These are phyloP conservation scores for Drosophila barbarae DNA, from an alignment of 2,888 invertebrate genomes.

Conservation along the genomic window DNA sequence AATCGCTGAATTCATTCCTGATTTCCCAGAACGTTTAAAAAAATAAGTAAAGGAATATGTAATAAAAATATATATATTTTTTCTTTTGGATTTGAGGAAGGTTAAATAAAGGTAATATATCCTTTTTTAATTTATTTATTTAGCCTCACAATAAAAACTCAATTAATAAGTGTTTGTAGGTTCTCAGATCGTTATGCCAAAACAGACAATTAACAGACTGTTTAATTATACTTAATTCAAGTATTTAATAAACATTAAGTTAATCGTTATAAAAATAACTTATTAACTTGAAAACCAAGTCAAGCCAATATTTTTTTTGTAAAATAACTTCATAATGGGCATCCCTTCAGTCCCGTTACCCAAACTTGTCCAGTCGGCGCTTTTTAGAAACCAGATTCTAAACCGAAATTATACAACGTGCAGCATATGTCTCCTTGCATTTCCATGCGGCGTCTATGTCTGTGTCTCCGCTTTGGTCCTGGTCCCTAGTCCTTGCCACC, in stretches of 20 bases:
- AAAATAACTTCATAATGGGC: background rate
- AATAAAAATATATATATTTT: no score
- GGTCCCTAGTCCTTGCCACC: constrained; percentile 4
- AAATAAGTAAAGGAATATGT: background rate
- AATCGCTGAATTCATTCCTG: background rate
- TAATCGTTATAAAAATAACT: no score
- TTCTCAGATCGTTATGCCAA: background rate
- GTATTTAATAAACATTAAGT: no score
- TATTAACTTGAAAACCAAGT: no score
- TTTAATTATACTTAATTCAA: no score
- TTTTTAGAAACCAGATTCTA: constrained; percentile 40
- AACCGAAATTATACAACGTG: constrained; percentile 55
- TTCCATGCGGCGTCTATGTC: constrained; percentile 53
- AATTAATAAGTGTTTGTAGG: no score
- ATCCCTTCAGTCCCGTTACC: background rate
- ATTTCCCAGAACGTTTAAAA: no score
- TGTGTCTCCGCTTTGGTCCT: constrained; percentile 15
- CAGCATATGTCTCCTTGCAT: constrained; percentile 64
- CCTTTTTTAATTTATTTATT: no score
- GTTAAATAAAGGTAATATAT: no score
- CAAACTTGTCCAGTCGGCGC: constrained; percentile 5
- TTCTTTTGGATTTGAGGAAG: background rate
- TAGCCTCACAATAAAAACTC: no score
- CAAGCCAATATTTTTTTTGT: no score
- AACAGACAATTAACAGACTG: no score